phyloP scores from a whole-genome alignment of 2,888 invertebrate species.

The Calliscelio sp. region DNA sequence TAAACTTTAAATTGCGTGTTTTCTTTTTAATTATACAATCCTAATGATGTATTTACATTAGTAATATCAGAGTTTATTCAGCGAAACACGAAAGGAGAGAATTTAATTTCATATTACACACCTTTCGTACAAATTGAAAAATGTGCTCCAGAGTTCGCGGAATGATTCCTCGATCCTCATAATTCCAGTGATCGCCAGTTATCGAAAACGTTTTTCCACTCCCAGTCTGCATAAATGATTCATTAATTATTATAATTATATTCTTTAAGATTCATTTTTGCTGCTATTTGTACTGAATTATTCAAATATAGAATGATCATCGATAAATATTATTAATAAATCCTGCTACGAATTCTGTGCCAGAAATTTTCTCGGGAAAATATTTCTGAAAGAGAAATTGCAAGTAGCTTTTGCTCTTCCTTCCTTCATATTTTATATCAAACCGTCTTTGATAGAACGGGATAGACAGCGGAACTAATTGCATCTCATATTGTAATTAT shows the following conservation, averaged over 20 bases:
- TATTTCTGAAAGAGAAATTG: constrained; percentile 28
- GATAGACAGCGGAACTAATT: constrained; percentile 40
- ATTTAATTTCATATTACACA: constrained; percentile 70
- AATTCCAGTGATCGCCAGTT: constrained; percentile 86
- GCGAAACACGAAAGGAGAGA: too few species aligned
- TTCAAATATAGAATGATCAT: neutral
- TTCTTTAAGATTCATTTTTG: neutral
- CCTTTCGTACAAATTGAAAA: constrained; percentile 85
- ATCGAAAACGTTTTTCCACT: constrained; percentile 88
- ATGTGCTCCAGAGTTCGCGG: constrained; percentile 87
- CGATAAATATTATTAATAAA: neutral
- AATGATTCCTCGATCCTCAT: constrained; percentile 86
- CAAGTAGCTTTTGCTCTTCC: constrained; percentile 24
- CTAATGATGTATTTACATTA: too few species aligned
- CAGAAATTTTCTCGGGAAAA: neutral
- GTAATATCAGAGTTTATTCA: too few species aligned
- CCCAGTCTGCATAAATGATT: constrained; percentile 86
- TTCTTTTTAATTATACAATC: too few species aligned
- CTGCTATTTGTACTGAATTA: neutral
- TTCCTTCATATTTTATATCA: constrained; percentile 41
- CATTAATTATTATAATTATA: too few species aligned
- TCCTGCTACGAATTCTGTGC: neutral
- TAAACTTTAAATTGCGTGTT: too few species aligned
- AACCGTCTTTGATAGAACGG: constrained; percentile 31
- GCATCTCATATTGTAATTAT: constrained; percentile 37